Base-by-base conservation (phyloP, 2,797 vertebrate genomes). In the Loris lydekkerianus region DNA sequence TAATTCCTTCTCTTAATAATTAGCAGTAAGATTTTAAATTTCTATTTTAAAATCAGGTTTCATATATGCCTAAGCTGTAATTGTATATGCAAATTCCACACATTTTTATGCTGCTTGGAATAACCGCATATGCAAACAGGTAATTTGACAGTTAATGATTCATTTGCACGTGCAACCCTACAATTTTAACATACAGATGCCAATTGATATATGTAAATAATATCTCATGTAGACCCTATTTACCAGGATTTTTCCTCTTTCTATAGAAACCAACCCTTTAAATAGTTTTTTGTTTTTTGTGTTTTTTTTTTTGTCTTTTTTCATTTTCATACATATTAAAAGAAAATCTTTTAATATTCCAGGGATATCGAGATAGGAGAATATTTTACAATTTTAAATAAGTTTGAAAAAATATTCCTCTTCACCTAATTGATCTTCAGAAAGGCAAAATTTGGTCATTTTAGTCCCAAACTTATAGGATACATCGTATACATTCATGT, bases 101-200 rank as follows among this genome's bases (percentile, higher is more conserved):
- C 90, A 95, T 97, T 97, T 98, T 97, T 89, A 88, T 91, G 89
- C 92, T 97, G 70, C 89, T 96, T 95, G 93, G 95, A 94, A 97
- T 93, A 93, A 93, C 94, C 87, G 80, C 93, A 96, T 96, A 96
- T 91, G 70, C 27, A 97, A 97, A 97, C 92, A 96, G 94, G 92
- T 96, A 93, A 96, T 97, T 96, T 98, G 96, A 92, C 95, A 95
- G 94, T 92, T 96, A 97, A 96, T 97, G 94, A 97, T 76, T 97
- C 93, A 93, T 96, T 97, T 96, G 90, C 93, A 96, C 49, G 8
- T 86, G 75, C 78, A 98, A 96, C 90, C 92, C 94, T 76, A 89
- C 93, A 97, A 89, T 97, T 97, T 92, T 89, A 96, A 95, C 85
- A 70, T 93, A 90, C 93, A 94, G 96, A 96, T 94, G 96, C 87